Base-by-base conservation (phyloP, 2,888 invertebrate species). In the Caradrina clavipalpis region DNA sequence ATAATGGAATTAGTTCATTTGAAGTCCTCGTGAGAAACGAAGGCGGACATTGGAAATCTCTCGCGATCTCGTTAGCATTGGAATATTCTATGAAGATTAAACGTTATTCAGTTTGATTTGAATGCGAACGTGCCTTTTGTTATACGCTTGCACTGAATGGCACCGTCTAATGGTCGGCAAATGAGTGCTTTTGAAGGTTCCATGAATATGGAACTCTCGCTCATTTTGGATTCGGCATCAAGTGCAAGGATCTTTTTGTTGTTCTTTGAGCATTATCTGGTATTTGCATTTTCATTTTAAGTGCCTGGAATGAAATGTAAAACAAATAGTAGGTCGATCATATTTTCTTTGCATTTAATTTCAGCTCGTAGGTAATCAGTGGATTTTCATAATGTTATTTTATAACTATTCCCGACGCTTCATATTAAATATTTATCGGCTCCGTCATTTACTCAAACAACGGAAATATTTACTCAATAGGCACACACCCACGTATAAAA, bases 1-100 rank as follows among this genome's bases (percentile, higher is more conserved):
- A 78, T 85, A 88, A 88, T 87, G 85, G 83, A 86, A 83, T 88
- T 87, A 84, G 86, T 85, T 82, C 81, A 82, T 82, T 83, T 84
- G 53, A 61, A 76, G 76, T 62, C 69, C 73, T 77, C 65, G 69
- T 68, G 71, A 79, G 72, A 60, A 71, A 73, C 55, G 68, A 56
- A 55, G 66, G 69, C 75, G 82, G 86, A 77, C 82, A 80, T 84
- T 80, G 81, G 71, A 76, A 78, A 78, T 73, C 87, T 81, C 78
- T 81, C 55, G 75, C 69, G 87, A 82, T 82, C 86, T 81, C 85
- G 80, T 86, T 86, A 81, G 76, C 74, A 66, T 71, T 66, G 75
- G 87, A 87, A 87, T 87, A 87, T 86, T 87, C 86, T 84, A 85
- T 85, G 78, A 76, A 80, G 73, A 86, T 86, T 85, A 80, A 86